Conservation (phyloP, 2,888 invertebrate species). For the Eilema sororculum region DNA sequence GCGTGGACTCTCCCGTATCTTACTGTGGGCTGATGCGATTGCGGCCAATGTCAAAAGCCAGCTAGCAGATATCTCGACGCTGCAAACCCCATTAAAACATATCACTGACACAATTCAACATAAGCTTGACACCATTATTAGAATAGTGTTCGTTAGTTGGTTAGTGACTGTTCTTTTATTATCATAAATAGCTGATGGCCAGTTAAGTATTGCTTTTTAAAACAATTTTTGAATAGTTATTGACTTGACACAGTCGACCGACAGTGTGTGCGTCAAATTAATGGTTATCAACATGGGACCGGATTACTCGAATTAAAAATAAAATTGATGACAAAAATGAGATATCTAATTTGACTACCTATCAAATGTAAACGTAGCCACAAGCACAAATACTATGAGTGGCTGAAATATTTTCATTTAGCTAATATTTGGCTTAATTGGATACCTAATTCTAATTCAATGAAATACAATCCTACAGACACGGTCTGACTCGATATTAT, state of each 20-base stretch:
- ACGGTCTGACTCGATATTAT: background rate
- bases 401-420: background rate
- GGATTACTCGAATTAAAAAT: background rate
- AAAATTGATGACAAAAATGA: background rate
- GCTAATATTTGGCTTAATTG: slow-evolving; percentile 7
- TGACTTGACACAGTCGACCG: background rate
- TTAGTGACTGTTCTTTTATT: slow-evolving; percentile 68
- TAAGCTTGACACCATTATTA: slow-evolving; percentile 71
- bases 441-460: background rate
- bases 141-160: slow-evolving; percentile 71
- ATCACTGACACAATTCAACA: slow-evolving; percentile 75
- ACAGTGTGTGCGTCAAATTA: background rate
- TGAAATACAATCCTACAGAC: background rate
- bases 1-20: slow-evolving; percentile 82
- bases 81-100: slow-evolving; percentile 85
- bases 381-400: background rate
- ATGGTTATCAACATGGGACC: background rate
- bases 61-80: slow-evolving; percentile 87
- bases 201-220: background rate
- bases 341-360: slow-evolving; percentile 5
- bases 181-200: slow-evolving; percentile 38
- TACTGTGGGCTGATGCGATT: slow-evolving; percentile 78
- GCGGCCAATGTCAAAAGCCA: slow-evolving; percentile 87
- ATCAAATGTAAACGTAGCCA: background rate
- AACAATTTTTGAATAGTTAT: background rate